These are phyloP conservation scores for Esox lucius DNA, from an alignment of 2,797 vertebrate species.

Conservation along the genomic window DNA sequence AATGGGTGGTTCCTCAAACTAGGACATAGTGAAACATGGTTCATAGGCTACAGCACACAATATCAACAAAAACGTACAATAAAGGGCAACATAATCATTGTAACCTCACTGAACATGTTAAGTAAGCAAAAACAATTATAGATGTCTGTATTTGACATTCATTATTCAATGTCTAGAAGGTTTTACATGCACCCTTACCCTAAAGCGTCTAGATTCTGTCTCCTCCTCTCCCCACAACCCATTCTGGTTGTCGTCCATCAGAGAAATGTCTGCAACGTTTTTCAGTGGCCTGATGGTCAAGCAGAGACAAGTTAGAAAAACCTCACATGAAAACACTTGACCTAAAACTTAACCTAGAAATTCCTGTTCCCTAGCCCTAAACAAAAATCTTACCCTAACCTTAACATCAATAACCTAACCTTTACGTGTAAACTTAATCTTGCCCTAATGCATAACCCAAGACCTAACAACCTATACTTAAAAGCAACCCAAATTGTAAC, in stretches of 20 bases:
- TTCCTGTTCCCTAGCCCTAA: too few relatives aligned
- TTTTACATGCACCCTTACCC: conserved; percentile 73
- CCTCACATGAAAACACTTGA: conserved; percentile 64
- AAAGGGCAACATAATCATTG: not conserved
- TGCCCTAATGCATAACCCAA: too few relatives aligned
- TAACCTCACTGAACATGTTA: not conserved
- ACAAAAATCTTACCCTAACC: too few relatives aligned
- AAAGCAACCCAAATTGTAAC: too few relatives aligned
- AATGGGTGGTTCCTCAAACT: conserved; percentile 94
- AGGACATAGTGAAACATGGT: conserved; percentile 16
- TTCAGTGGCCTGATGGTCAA: conserved; percentile 80
- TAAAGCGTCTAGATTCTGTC: conserved; percentile 89
- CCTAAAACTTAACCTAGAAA: too few relatives aligned
- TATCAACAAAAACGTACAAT: not conserved
- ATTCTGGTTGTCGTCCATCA: conserved; percentile 98
- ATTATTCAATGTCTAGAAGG: not conserved
- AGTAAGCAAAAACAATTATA: not conserved
- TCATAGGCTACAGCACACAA: not conserved
- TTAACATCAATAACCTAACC: too few relatives aligned
- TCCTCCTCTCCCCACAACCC: conserved; percentile 93
- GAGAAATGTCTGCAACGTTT: conserved; percentile 84
- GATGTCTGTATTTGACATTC: not conserved
- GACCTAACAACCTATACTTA: too few relatives aligned
- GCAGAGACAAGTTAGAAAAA: conserved; percentile 18
- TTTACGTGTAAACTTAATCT: too few relatives aligned